Evolutionary conservation across 2,797 vertebrate genomes (phyloP).

Genomic region (Tragelaphus eurycerus): DNA sequence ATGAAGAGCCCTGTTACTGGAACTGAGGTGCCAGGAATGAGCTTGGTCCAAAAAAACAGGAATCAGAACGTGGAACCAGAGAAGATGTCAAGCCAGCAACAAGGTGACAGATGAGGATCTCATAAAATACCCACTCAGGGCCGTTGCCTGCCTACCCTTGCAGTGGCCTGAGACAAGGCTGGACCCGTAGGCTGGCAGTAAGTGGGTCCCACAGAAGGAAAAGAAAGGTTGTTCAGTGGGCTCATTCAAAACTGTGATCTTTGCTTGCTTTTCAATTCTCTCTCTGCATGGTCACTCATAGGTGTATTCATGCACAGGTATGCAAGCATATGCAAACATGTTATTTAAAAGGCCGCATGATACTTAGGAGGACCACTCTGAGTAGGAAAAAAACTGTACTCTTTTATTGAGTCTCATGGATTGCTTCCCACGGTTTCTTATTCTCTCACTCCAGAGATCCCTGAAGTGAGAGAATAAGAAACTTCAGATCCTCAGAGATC

Average conservation of each 20-base stretch:
- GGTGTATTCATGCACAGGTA: neutral
- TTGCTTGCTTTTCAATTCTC: neutral
- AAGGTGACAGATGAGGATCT: neutral
- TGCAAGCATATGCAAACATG: neutral
- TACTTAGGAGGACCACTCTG: neutral
- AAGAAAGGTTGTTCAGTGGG: neutral
- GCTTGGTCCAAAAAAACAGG: neutral
- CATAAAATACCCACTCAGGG: neutral
- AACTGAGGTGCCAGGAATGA: neutral
- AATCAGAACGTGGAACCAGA: neutral
- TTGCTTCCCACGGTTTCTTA: neutral
- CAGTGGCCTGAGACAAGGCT: neutral
- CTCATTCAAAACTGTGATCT: neutral
- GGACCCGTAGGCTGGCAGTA: neutral
- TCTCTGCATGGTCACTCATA: neutral
- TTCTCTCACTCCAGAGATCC: neutral
- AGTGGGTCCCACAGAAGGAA: neutral
- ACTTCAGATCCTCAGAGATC: neutral
- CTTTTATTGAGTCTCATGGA: neutral
- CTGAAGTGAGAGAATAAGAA: neutral
- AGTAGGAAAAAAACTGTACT: neutral
- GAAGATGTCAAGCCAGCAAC: neutral
- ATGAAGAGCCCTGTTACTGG: neutral
- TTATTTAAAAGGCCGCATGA: neutral
- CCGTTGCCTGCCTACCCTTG: neutral